These are phyloP conservation scores for Leptocoma aspasia DNA, from an alignment of 2,113 vertebrate species.

Conservation along the genomic window DNA sequence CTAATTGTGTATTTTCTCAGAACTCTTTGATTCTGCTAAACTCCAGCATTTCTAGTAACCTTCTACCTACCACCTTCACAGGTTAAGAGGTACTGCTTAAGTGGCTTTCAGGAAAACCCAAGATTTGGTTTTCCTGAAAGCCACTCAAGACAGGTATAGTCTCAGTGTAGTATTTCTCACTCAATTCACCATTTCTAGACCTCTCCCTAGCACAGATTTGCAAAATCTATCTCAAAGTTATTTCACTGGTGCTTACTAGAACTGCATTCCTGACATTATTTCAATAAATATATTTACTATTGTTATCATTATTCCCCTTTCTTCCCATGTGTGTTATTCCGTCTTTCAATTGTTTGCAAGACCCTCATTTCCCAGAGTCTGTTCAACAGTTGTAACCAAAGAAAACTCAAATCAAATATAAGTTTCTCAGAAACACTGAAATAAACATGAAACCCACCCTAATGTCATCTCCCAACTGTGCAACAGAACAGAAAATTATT, in stretches of 20 bases:
- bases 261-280: neutral
- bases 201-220: neutral
- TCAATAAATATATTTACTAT: neutral
- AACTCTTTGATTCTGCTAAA: neutral
- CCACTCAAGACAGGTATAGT: neutral
- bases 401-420: neutral
- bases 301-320: neutral
- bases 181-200: neutral
- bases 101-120: too few species aligned
- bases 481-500: neutral
- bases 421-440: neutral
- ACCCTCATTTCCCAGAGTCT: neutral
- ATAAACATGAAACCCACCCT: neutral
- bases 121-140: neutral
- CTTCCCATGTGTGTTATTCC: neutral
- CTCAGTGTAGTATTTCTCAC: neutral
- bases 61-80: neutral
- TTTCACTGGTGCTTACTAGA: neutral
- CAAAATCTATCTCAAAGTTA: neutral
- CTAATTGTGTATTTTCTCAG: neutral
- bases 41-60: neutral
- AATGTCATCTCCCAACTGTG: neutral
- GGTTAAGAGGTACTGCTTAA: neutral
- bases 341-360: neutral
- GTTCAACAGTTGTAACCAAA: neutral